Evolutionary conservation across 2,888 invertebrate species (phyloP).

Genomic region (Horisme vitalbata): DNA sequence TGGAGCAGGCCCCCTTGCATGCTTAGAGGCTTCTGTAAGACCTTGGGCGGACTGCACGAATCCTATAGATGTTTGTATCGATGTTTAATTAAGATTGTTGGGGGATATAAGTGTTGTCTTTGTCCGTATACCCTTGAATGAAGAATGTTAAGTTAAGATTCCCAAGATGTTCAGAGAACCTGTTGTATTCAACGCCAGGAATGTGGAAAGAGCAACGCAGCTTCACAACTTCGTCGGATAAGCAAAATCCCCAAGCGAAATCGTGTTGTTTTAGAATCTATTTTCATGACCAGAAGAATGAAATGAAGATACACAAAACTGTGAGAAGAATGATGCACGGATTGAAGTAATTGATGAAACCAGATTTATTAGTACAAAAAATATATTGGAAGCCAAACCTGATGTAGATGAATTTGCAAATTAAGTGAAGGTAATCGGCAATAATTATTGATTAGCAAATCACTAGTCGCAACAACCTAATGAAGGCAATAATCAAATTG

Average conservation of each 20-base stretch:
- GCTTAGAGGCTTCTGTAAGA: slow-evolving; percentile 78
- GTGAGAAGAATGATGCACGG: background rate
- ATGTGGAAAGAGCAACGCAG: background rate
- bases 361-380: background rate
- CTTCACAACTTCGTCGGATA: background rate
- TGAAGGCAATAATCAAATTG: slow-evolving; percentile 13
- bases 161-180: slow-evolving; percentile 2
- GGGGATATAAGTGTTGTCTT: slow-evolving; percentile 26
- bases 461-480: slow-evolving; percentile 17
- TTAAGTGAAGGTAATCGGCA: slow-evolving; percentile 10
- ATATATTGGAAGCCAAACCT: background rate
- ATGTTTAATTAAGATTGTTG: slow-evolving; percentile 45
- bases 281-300: background rate
- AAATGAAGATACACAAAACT: too few relatives aligned
- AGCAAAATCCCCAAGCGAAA: background rate
- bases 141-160: slow-evolving; percentile 9
- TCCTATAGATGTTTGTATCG: slow-evolving; percentile 67
- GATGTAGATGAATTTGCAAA: background rate
- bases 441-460: slow-evolving; percentile 13
- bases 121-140: slow-evolving; percentile 1
- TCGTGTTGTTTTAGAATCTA: background rate
- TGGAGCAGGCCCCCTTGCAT: slow-evolving; percentile 77
- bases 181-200: background rate
- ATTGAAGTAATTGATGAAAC: background rate
- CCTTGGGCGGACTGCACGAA: slow-evolving; percentile 66